These are phyloP conservation scores for Nesospiza acunhae DNA, from an alignment of 2,113 vertebrate species.

Conservation along the genomic window DNA sequence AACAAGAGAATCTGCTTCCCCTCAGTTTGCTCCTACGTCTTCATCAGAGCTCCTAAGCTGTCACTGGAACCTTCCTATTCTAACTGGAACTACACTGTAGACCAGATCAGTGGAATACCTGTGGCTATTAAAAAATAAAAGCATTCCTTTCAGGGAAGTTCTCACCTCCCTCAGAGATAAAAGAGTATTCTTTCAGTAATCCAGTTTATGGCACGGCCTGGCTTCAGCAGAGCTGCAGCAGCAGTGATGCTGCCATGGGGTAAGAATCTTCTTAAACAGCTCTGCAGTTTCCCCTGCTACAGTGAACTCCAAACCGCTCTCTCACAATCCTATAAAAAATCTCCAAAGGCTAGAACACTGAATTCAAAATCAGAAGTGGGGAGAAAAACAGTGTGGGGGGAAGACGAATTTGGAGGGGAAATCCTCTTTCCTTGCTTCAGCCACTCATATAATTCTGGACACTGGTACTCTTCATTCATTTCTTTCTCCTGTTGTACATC, in stretches of 20 bases:
- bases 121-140: not conserved
- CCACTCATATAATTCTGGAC: not conserved
- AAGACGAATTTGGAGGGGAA: not conserved
- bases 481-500: not conserved
- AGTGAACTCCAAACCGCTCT: not conserved
- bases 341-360: not conserved
- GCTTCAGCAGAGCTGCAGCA: not conserved
- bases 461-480: not conserved
- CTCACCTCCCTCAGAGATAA: not conserved
- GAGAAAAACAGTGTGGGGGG: fast-evolving
- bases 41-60: not conserved
- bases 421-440: not conserved
- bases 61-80: not conserved
- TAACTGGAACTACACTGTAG: not conserved
- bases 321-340: not conserved
- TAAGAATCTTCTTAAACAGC: not conserved
- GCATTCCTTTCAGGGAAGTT: not conserved
- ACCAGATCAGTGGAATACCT: not conserved
- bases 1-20: not conserved
- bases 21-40: not conserved
- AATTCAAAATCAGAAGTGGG: not conserved
- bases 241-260: not conserved
- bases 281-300: not conserved
- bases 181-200: not conserved
- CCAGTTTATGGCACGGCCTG: not conserved